A percentile compares a stretch with the other conserved stretches of the same genome.
Evolutionary conservation across 35 echinoderm and acorn worm species (phyloP).

Genomic region (Lytechinus variegatus): DNA sequence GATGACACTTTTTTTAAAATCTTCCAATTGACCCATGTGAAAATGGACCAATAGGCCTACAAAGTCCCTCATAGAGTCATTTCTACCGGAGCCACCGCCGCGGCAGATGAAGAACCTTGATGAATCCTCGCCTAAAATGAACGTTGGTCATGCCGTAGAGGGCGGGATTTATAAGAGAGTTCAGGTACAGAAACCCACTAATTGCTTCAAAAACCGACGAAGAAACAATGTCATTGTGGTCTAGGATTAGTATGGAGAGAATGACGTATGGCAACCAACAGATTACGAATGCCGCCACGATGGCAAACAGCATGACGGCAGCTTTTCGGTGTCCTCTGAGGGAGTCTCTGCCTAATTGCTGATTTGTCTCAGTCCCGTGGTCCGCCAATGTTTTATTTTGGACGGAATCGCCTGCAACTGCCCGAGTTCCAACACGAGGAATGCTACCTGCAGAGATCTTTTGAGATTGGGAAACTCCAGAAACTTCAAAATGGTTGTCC

Average conservation of each 20-base stretch:
- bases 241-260: not conserved
- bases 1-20: no score
- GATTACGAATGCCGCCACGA: not conserved
- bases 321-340: slow-evolving; percentile 20
- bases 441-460: not conserved
- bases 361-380: not conserved
- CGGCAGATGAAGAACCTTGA: slow-evolving; percentile 28
- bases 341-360: not conserved
- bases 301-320: not conserved
- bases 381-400: not conserved
- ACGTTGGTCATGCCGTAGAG: slow-evolving; percentile 35
- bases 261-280: slow-evolving; percentile 40
- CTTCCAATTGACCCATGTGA: no score
- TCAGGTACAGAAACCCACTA: not conserved
- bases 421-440: not conserved
- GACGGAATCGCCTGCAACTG: not conserved
- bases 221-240: not conserved
- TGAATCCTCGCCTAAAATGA: slow-evolving; percentile 24
- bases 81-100: slow-evolving; percentile 1
- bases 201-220: not conserved
- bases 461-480: not conserved
- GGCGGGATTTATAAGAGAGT: slow-evolving; percentile 12
- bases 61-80: not conserved
- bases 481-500: not conserved
- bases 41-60: no score